Conservation (phyloP, 2,797 vertebrate genomes). For the Limosa lapponica region DNA sequence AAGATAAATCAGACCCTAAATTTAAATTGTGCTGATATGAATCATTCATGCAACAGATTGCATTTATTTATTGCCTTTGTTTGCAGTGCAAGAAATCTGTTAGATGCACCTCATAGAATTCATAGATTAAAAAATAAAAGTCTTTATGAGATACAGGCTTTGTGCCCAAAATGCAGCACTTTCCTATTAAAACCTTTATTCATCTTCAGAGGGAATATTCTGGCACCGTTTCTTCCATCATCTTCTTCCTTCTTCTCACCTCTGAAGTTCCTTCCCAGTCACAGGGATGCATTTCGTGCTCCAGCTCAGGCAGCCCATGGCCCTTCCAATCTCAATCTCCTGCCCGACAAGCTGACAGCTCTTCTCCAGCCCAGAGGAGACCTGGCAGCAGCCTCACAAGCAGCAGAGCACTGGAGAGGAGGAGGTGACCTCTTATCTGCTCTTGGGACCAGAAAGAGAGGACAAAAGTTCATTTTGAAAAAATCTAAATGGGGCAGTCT, state of each 20-base stretch:
- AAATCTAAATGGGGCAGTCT: constrained; percentile 18
- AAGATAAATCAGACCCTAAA: constrained; percentile 32
- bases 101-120: constrained; percentile 1
- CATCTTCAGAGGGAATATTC: not conserved
- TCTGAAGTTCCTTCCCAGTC: not conserved
- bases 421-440: not conserved
- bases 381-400: not conserved
- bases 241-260: not conserved
- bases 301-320: not conserved
- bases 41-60: constrained; percentile 59
- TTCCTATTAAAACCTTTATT: constrained; percentile 1
- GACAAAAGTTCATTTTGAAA: not conserved
- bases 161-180: constrained; percentile 3
- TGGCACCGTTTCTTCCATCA: not conserved
- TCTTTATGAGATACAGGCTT: not conserved
- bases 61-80: constrained; percentile 60
- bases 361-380: not conserved
- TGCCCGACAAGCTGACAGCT: not conserved
- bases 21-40: constrained; percentile 42
- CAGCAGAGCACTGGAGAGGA: not conserved
- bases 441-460: constrained; percentile 17
- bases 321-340: not conserved
- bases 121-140: constrained; percentile 45
- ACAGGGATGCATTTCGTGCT: not conserved
- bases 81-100: constrained; percentile 2